Evolutionary conservation across 2,888 invertebrate species (phyloP), one percentile per base, ranked within the genome.

Genomic region (Agriopis marginaria): DNA sequence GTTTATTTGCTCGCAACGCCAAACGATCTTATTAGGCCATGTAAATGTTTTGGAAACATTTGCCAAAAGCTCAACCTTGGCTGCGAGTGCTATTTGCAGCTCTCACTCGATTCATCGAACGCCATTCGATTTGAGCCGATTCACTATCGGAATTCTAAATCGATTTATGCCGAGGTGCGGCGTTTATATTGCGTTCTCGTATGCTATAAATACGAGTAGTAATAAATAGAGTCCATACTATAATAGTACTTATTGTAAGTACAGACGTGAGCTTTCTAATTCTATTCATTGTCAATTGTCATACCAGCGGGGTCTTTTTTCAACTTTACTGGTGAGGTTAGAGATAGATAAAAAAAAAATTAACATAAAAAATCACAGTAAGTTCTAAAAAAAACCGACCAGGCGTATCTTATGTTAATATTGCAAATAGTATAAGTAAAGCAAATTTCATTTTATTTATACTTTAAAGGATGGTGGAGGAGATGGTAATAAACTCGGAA

Each of bases 41-140:
- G 58, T 32, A 45, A 58, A 58, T 58, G 45, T 58, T 58, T 58
- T 45, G 58, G n/a, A 23, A 58, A 32, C 47, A 32, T 58, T 58
- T 58, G 47, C 58, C 58, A 58, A 58, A 58, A 58, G 58, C 45
- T 32, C 45, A 58, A 32, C 58, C 58, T 58, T 58, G 58, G n/a
- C n/a, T 45, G 42, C 12, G 17, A 23, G 14, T 40, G 23, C 58
- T 58, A 58, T 58, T 58, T 58, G 32, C 23, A 58, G 45, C 45
- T 3, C 11, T 14, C 23, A 44, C 45, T 47, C 47, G 45, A 47
- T 47, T n/a, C 11, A 47, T 58, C 23, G 42, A 55, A 17, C 55
- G 42, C 23, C 56, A 56, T 4, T 45, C 58, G 45, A 58, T 58
- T 58, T 47, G 58, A 45, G 44, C 47, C 45, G 32, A 58, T 58